Conservation (phyloP, 2,113 vertebrate genomes). For the Alligator sinensis region DNA sequence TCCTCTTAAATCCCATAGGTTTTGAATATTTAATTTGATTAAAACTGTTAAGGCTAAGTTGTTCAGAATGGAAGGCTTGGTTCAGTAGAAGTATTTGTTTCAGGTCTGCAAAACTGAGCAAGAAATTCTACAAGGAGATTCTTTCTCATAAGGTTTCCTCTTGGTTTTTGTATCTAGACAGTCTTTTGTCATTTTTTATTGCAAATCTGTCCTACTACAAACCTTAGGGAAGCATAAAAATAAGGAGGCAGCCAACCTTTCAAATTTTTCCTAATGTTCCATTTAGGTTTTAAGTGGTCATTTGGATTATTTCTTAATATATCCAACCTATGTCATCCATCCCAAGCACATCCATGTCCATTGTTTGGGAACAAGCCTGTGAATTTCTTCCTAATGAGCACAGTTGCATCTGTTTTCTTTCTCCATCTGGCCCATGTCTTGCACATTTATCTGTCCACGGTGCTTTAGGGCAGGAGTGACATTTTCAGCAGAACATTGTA, state of each 20-base stretch:
- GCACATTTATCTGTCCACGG: conserved; percentile 44
- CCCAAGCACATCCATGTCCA: background rate
- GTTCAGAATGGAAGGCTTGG: background rate
- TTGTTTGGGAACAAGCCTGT: background rate
- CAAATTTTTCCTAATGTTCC: background rate
- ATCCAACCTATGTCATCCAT: background rate
- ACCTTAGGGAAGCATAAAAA: background rate
- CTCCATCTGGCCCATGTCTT: conserved; percentile 21
- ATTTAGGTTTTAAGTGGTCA: background rate
- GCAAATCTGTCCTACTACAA: background rate
- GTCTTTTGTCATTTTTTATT: conserved; percentile 5
- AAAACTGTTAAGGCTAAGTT: too few relatives aligned
- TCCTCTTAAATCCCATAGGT: background rate
- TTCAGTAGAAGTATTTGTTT: background rate
- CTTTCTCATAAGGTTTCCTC: background rate
- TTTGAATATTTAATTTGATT: background rate
- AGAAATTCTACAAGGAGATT: background rate
- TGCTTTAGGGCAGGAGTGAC: conserved; percentile 49
- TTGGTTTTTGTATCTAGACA: conserved; percentile 7
- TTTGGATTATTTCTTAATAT: background rate
- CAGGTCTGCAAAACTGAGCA: background rate
- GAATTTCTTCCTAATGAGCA: conserved; percentile 25
- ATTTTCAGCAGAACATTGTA: conserved; percentile 47
- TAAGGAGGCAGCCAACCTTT: background rate
- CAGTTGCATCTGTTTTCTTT: conserved; percentile 44